These are phyloP conservation scores for Sebastes baramenuke DNA, from an alignment of 2,797 vertebrate species.

Conservation along the genomic window DNA sequence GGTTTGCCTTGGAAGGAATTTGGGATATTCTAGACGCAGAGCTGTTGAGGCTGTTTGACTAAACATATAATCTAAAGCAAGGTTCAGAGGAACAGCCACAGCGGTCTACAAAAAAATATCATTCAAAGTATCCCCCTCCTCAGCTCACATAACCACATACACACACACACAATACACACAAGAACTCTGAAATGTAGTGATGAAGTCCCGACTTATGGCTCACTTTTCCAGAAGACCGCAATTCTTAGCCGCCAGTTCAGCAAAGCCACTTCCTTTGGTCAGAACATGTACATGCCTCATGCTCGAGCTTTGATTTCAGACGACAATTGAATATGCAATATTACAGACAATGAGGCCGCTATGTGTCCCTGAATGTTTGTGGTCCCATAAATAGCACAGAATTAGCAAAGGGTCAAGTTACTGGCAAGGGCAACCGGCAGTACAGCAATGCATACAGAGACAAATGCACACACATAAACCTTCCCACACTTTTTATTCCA, in stretches of 20 bases:
- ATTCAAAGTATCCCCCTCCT: constrained; percentile 48
- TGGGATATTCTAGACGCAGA: constrained; percentile 54
- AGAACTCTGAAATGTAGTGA: constrained; percentile 7
- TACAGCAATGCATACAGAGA: not conserved
- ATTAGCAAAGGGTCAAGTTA: constrained; percentile 20
- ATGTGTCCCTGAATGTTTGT: constrained; percentile 1
- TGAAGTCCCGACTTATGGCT: constrained; percentile 12
- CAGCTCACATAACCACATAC: constrained; percentile 25
- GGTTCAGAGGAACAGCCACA: constrained; percentile 64
- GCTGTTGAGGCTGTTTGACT: constrained; percentile 61
- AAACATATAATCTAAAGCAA: constrained; percentile 68
- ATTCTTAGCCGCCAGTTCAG: constrained; percentile 23
- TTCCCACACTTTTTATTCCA: not conserved
- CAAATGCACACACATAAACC: not conserved
- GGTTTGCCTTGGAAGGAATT: constrained; percentile 71
- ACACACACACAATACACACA: not conserved
- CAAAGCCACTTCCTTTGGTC: constrained; percentile 41
- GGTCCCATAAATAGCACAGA: constrained; percentile 2
- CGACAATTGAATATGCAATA: constrained; percentile 15
- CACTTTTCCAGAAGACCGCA: constrained; percentile 11
- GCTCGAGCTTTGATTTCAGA: constrained; percentile 19
- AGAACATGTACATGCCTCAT: constrained; percentile 18
- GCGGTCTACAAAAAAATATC: constrained; percentile 58
- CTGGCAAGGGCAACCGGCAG: not conserved
- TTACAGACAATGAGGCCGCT: not conserved